phyloP scores from a whole-genome alignment of 1,140 invertebrate genomes.

The Cotesia vestalis region DNA sequence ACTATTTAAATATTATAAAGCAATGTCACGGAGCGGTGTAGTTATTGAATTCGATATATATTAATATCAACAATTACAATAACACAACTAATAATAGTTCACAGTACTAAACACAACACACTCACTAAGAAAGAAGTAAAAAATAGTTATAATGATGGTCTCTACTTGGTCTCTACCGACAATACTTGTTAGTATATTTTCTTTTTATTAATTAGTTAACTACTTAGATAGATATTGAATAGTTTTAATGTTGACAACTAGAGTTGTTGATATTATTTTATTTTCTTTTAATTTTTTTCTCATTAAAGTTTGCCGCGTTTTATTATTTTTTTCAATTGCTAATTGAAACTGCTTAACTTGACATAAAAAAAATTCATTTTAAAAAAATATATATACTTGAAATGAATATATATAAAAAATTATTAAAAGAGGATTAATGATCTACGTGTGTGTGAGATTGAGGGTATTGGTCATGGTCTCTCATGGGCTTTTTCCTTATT shows the following conservation, averaged over 20 bases:
- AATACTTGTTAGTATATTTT: conserved; percentile 57
- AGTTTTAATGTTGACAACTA: too few species aligned
- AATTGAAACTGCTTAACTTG: not conserved
- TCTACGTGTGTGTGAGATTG: conserved; percentile 33
- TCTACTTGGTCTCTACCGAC: conserved; percentile 46
- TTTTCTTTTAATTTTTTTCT: too few species aligned
- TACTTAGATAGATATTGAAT: conserved; percentile 43
- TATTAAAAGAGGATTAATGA: not conserved
- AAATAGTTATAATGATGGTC: conserved; percentile 45
- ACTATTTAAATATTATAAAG: conserved; percentile 43
- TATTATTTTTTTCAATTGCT: too few species aligned
- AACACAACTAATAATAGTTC: too few species aligned
- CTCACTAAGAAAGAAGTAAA: conserved; percentile 32
- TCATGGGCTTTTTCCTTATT: conserved; percentile 47
- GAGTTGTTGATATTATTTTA: too few species aligned
- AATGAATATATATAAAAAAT: not conserved
- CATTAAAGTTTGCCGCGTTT: too few species aligned
- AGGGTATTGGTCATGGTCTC: conserved; percentile 56
- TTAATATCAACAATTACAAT: conserved; percentile 11
- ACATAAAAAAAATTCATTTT: not conserved
- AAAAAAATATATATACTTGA: conserved; percentile 3
- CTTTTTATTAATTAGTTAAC: conserved; percentile 42
- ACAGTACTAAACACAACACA: too few species aligned
- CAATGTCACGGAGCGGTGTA: conserved; percentile 57
- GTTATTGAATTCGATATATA: conserved; percentile 36